Percentiles rank a stretch among this genome's conserved stretches.
phyloP scores from a whole-genome alignment of 2,888 invertebrate species.

The Drosophila setosimentum region DNA sequence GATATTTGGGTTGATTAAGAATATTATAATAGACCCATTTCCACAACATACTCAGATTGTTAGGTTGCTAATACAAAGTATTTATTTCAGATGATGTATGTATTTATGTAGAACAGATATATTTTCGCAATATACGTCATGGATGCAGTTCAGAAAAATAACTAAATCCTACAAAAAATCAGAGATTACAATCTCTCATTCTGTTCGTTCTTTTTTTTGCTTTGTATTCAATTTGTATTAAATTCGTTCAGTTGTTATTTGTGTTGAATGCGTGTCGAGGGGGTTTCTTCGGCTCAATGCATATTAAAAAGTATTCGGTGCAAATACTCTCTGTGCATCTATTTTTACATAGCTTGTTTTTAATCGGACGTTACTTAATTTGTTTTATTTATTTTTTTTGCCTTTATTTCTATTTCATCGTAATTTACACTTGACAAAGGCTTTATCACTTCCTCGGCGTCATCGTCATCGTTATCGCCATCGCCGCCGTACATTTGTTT shows the following conservation, averaged over 20 bases:
- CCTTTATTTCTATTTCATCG: slow-evolving; percentile 9
- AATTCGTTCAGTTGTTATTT: slow-evolving; percentile 22
- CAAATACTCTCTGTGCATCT: slow-evolving; percentile 28
- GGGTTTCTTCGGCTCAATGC: slow-evolving; percentile 20
- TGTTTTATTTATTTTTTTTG: slow-evolving; percentile 9
- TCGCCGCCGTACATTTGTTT: slow-evolving; percentile 2
- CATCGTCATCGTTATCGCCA: slow-evolving; percentile 4
- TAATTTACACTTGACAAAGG: slow-evolving; percentile 68
- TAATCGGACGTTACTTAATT: slow-evolving; percentile 43
- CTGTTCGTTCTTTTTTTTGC: neutral
- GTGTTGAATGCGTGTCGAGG: slow-evolving; percentile 20
- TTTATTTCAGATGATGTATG: neutral
- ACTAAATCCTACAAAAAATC: too few species aligned
- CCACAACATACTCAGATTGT: neutral
- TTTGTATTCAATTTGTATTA: slow-evolving; percentile 3
- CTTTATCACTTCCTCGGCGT: slow-evolving; percentile 35
- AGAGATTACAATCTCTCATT: neutral
- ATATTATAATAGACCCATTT: neutral
- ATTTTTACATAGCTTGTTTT: slow-evolving; percentile 47
- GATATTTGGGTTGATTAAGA: neutral
- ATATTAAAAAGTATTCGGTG: slow-evolving; percentile 21
- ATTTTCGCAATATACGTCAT: neutral
- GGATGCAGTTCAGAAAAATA: neutral
- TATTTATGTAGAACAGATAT: neutral
- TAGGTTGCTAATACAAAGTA: neutral